Conservation (phyloP, 2,113 vertebrate species). For the Piliocolobus tephrosceles region DNA sequence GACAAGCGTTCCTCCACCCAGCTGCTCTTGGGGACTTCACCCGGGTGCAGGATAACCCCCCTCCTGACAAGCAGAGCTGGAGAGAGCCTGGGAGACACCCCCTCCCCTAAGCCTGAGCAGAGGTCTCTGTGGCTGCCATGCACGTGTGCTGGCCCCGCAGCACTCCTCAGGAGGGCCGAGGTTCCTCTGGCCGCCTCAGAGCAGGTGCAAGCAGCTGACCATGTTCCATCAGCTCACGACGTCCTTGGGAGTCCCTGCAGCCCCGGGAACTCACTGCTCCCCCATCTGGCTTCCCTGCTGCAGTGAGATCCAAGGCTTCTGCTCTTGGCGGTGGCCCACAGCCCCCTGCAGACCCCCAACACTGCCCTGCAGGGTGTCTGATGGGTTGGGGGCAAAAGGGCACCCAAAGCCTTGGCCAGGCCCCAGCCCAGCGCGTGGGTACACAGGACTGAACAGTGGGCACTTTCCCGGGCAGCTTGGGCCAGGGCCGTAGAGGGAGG, state of each 20-base stretch:
- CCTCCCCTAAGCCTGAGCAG: not conserved
- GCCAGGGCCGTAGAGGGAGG: too few species aligned
- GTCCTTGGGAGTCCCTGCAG: not conserved
- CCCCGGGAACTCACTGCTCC: not conserved
- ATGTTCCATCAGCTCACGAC: not conserved
- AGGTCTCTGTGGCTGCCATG: not conserved
- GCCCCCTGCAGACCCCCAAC: too few species aligned
- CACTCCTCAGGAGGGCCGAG: not conserved
- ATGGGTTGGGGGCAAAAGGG: not conserved
- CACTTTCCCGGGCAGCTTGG: not conserved
- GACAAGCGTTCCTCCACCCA: not conserved
- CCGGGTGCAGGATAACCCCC: not conserved
- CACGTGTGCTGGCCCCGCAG: not conserved
- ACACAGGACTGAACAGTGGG: fast-evolving
- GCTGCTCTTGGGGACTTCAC: not conserved
- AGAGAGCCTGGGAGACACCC: not conserved
- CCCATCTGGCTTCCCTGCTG: not conserved
- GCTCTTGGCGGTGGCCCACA: not conserved
- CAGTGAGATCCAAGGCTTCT: not conserved
- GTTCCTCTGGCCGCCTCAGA: not conserved
- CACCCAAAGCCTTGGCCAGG: not conserved
- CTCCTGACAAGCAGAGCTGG: not conserved
- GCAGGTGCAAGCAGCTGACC: too few species aligned
- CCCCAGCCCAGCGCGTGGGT: not conserved
- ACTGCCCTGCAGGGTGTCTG: not conserved